Evolutionary conservation across 2,113 vertebrate species (phyloP), one percentile per base, ranked within the genome.

Genomic region (Rana temporaria): DNA sequence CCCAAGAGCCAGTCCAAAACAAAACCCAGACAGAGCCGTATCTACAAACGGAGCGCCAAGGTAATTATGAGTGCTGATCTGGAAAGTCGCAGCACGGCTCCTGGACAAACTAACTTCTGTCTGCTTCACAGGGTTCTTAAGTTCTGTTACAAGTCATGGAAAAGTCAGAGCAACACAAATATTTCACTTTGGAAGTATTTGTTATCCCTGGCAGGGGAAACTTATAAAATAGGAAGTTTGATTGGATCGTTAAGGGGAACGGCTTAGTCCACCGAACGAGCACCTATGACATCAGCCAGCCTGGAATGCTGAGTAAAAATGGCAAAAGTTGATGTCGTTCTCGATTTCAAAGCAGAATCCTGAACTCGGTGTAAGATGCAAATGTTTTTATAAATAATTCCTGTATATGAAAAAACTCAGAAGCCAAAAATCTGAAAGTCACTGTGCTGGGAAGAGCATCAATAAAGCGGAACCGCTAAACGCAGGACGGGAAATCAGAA

Each of bases 181-280:
- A 80, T 70, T 78, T 80, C 30, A 55, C 80, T 73, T 82, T 83
- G 71, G 68, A 76, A 64, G 16, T 6, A 56, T 83, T 76, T 83
- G 81, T 83, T 83, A 76, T 76, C n/a, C 72, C 81, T 83, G 81
- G 81, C 81, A 60, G 48, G 30, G 38, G 12, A 16, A 17, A n/a
- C 18, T 59, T 6, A 48, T 68, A 71, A 72, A 83, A 83, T 75
- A 72, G 81, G 81, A 83, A 83, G 63, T 83, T 68, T 83, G 72
- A 83, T 32, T 68, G 57, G 76, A 76, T 30, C 9, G 81, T 72
- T 53, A 82, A 52, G 72, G 78, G 72, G 60, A 75, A 82, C 62
- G 60, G 81, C 38, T 68, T 38, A 48, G 63, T 60, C 19, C 72
- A 83, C 52, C n/a, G 80, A 66, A 42, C 62, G 68, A 83, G 65